phyloP scores from a whole-genome alignment of 2,797 vertebrate species.

The Leucoraja ocellata region DNA sequence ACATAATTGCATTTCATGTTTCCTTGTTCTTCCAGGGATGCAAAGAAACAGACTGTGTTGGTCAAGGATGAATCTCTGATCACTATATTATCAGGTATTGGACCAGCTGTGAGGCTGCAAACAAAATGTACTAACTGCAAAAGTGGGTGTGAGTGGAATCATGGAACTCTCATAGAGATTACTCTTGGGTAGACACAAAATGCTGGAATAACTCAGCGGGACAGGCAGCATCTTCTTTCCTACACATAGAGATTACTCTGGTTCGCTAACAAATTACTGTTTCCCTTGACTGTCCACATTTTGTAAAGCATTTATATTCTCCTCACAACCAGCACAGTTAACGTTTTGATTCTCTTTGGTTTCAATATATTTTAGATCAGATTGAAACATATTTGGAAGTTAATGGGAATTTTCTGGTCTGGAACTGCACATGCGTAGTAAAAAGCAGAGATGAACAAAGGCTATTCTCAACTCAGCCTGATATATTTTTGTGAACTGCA shows the following conservation, averaged over 20 bases:
- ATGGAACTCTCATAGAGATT: background rate
- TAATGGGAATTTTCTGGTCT: background rate
- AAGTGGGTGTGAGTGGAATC: background rate
- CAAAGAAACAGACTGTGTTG: conserved; percentile 76
- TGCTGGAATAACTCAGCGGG: no score
- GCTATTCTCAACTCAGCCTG: background rate
- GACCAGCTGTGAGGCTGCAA: background rate
- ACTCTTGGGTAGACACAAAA: no score
- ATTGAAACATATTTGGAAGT: background rate
- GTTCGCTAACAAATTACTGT: background rate
- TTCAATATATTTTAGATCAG: background rate
- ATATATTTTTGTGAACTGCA: background rate
- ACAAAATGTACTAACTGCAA: background rate
- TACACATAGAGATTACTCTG: background rate
- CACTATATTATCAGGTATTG: conserved; percentile 79
- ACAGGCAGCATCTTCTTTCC: no score
- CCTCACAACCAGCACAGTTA: background rate
- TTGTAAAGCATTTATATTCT: background rate
- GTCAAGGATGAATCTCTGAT: conserved; percentile 86
- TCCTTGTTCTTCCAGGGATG: conserved; percentile 67
- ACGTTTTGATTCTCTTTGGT: background rate
- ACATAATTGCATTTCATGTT: background rate
- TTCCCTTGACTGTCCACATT: background rate
- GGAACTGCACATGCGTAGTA: no score
- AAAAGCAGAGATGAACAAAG: background rate